Evolutionary conservation across 1,140 invertebrate genomes (phyloP).

Genomic region (Drosophila paulistorum): DNA sequence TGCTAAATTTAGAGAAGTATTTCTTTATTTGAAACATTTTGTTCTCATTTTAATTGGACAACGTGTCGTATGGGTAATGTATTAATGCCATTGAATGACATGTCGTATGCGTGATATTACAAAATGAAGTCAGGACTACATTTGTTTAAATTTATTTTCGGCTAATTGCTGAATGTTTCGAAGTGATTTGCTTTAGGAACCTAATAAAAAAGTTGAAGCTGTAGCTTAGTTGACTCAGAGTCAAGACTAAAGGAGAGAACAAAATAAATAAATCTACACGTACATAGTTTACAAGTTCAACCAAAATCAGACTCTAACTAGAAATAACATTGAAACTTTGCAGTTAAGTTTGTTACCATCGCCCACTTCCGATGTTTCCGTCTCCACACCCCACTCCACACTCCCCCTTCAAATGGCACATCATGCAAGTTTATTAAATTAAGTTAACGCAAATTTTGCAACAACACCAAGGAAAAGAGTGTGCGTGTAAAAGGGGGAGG

Average conservation of each 20-base stretch:
- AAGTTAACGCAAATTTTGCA: conserved; percentile 5
- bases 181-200: background rate
- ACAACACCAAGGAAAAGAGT: background rate
- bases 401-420: background rate
- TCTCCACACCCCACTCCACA: too few relatives aligned
- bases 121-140: too few relatives aligned
- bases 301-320: conserved; percentile 10
- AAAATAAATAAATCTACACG: background rate
- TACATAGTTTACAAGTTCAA: background rate
- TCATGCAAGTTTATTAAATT: conserved; percentile 1
- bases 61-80: background rate
- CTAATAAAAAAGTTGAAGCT: background rate
- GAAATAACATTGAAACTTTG: conserved; percentile 10
- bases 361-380: too few relatives aligned
- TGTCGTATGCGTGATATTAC: too few relatives aligned
- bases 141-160: too few relatives aligned
- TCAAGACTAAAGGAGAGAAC: background rate
- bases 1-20: too few relatives aligned
- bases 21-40: too few relatives aligned
- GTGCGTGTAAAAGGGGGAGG: background rate
- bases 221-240: background rate
- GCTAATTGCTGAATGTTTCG: background rate
- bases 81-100: too few relatives aligned
- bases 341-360: background rate
- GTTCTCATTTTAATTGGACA: background rate